phyloP scores from a whole-genome alignment of 2,113 vertebrate genomes.

The Gambusia affinis region DNA sequence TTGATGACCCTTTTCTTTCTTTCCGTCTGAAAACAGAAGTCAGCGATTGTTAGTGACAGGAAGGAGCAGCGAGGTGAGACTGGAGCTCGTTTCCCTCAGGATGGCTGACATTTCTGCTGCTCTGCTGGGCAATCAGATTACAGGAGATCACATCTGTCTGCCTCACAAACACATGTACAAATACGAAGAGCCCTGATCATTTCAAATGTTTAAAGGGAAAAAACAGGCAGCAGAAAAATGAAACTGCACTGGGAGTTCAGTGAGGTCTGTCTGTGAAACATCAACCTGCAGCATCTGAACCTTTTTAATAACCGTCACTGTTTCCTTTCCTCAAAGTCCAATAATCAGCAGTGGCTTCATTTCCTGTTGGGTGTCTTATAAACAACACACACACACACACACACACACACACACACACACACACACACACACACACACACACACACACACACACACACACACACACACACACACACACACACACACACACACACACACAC shows the following conservation, averaged over 20 bases:
- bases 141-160: constrained; percentile 28
- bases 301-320: constrained; percentile 59
- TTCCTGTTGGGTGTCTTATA: constrained; percentile 53
- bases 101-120: constrained; percentile 24
- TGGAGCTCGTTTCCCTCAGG: constrained; percentile 9
- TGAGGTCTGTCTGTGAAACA: constrained; percentile 25
- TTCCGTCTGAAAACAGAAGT: constrained; percentile 6
- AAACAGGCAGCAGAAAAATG: not conserved
- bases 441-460: not conserved
- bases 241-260: constrained; percentile 2
- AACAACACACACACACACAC: constrained; percentile 6
- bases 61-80: constrained; percentile 12
- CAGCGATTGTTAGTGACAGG: not conserved
- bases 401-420: not conserved
- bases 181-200: not conserved
- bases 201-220: not conserved
- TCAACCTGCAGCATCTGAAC: constrained; percentile 37
- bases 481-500: not conserved
- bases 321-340: constrained; percentile 37
- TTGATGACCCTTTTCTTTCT: not conserved
- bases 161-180: constrained; percentile 12
- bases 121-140: constrained; percentile 33
- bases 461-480: not conserved
- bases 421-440: not conserved
- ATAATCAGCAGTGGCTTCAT: constrained; percentile 60